Percentiles rank a stretch among this genome's conserved stretches.
Evolutionary conservation across 2,113 vertebrate genomes (phyloP).

Genomic region (Harpagus bidentatus): DNA sequence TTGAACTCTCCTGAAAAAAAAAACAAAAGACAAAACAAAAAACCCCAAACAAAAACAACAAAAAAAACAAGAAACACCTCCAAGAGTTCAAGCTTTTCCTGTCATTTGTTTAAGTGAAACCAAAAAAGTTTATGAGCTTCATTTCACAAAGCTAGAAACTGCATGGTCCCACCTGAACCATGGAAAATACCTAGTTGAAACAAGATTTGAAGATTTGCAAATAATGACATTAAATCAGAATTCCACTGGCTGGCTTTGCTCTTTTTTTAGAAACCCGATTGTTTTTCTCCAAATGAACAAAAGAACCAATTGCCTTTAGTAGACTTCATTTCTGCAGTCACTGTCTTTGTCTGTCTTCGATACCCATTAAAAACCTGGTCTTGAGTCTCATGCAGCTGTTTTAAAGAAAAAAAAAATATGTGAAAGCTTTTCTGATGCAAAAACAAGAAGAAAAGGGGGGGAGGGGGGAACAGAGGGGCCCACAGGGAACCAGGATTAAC

Average conservation of each 20-base stretch:
- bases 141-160: not conserved
- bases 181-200: constrained; percentile 1
- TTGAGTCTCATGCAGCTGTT: constrained; percentile 86
- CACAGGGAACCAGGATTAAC: constrained; percentile 87
- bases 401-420: constrained; percentile 70
- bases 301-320: constrained; percentile 84
- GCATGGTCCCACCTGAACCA: not conserved
- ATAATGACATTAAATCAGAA: constrained; percentile 23
- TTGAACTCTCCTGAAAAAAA: not conserved
- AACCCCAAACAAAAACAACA: not conserved
- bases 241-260: constrained; percentile 27
- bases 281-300: constrained; percentile 75
- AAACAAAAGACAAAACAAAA: not conserved
- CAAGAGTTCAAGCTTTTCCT: not conserved
- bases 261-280: constrained; percentile 72
- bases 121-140: not conserved
- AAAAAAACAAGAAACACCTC: not conserved
- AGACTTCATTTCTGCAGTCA: constrained; percentile 79
- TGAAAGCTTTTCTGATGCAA: constrained; percentile 96
- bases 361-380: constrained; percentile 84
- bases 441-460: constrained; percentile 52
- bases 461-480: constrained; percentile 58
- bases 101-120: not conserved
- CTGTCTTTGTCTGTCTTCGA: constrained; percentile 86
- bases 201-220: constrained; percentile 18